Conservation (phyloP, 2,113 vertebrate species). For the Abramis brama region DNA sequence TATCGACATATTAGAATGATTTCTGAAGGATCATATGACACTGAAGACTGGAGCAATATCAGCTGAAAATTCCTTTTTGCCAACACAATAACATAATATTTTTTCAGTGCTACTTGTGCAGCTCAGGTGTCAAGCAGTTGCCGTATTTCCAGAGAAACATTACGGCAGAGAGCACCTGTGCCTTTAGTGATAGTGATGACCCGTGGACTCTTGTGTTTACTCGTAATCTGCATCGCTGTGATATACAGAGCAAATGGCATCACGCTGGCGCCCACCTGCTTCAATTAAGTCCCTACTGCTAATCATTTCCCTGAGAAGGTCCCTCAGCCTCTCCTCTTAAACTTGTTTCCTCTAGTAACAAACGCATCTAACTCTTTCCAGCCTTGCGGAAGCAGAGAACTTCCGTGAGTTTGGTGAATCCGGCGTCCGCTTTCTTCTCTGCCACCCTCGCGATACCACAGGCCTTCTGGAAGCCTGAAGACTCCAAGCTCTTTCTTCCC, state of each 20-base stretch:
- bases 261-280: slow-evolving; percentile 64
- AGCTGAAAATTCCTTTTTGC: not conserved
- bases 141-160: slow-evolving; percentile 5
- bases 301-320: slow-evolving; percentile 65
- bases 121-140: slow-evolving; percentile 6
- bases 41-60: not conserved
- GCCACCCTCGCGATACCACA: not conserved
- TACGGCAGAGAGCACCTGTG: slow-evolving; percentile 55
- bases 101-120: not conserved
- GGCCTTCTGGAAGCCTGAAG: not conserved
- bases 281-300: slow-evolving; percentile 78
- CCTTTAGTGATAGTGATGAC: slow-evolving; percentile 70
- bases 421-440: not conserved
- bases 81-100: not conserved
- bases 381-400: not conserved
- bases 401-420: not conserved
- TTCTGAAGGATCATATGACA: not conserved
- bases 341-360: slow-evolving; percentile 55
- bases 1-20: not conserved
- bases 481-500: slow-evolving; percentile 10
- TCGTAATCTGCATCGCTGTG: slow-evolving; percentile 53
- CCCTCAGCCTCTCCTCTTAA: slow-evolving; percentile 58
- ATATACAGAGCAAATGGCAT: slow-evolving; percentile 31
- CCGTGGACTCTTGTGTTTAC: slow-evolving; percentile 61
- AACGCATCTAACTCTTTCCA: slow-evolving; percentile 41